Evolutionary conservation across 2,113 vertebrate genomes (phyloP), one percentile per base, ranked within the genome.

Genomic region (Microcebus ravelobensis): DNA sequence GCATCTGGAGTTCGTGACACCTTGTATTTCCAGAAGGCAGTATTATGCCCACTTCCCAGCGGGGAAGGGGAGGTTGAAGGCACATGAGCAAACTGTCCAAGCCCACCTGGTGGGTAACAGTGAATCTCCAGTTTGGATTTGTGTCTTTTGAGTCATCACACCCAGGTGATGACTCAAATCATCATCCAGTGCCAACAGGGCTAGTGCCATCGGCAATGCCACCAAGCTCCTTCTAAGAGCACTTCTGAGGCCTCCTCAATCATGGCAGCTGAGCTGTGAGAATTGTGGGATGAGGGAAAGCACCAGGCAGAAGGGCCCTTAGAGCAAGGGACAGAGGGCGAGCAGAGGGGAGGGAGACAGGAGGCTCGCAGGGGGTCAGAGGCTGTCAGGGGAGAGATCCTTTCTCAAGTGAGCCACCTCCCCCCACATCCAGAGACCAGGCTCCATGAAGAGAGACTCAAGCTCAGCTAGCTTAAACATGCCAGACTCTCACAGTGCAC

Each of bases 91-190:
- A n/a, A 10, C 8, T 23, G n/a, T 39, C 36, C 4, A 36, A 67
- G 17, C 5, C 39, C 3, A 8, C 2, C n/a, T 20, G 13, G 13
- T 31, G 2, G 15, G 57, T 3, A 8, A 34, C 83, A 1, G 10
- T 21, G 29, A 3, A 57, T 59, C 39, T 50, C 20, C 10, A 68
- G 18, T 80, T 55, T 55, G 52, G n/a, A 34, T 63, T n/a, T 77
- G 3, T 55, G 42, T 61, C 50, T 65, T 79, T 59, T 27, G 21
- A 34, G 18, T 77, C 48, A 17, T 2, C 29, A 59, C 14, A 4
- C 17, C 6, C 27, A 45, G n/a, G 15, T 12, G 59, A 61, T 61
- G 59, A 61, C 25, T 61, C 59, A 61, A 23, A 27, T 25, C 59
- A 61, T 61, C 23, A 61, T 61, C 59, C 59, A 61, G 8, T 25